These are phyloP conservation scores for Peribatodes rhomboidaria DNA, from an alignment of 2,888 invertebrate genomes.

Conservation along the genomic window DNA sequence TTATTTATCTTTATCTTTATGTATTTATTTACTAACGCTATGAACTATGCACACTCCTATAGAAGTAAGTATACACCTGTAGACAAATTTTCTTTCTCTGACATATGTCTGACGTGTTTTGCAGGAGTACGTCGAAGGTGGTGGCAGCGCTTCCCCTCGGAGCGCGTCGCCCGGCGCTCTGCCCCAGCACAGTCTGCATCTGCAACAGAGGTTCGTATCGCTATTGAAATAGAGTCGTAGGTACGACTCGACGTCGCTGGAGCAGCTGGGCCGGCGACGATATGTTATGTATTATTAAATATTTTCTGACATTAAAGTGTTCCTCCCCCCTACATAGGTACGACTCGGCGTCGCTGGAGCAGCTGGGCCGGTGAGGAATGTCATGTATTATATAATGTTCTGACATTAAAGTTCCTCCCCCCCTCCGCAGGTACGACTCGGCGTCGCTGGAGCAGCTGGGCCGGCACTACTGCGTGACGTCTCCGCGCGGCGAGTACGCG, in stretches of 20 bases:
- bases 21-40: too few relatives aligned
- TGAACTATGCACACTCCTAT: not conserved
- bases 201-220: conserved; percentile 74
- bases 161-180: conserved; percentile 80
- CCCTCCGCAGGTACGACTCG: conserved; percentile 76
- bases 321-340: not conserved
- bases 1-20: too few relatives aligned
- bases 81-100: too few relatives aligned
- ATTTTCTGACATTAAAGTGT: not conserved
- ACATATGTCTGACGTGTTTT: not conserved
- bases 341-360: not conserved
- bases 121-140: conserved; percentile 82
- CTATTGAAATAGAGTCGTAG: not conserved
- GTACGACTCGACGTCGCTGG: not conserved
- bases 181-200: conserved; percentile 78
- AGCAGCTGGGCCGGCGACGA: too few relatives aligned
- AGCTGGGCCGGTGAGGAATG: too few relatives aligned
- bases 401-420: not conserved
- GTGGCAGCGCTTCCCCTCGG: conserved; percentile 79
- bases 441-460: conserved; percentile 81
- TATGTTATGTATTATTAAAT: too few relatives aligned
- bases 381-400: not conserved
- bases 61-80: too few relatives aligned
- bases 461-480: conserved; percentile 83
- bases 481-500: conserved; percentile 82